Evolutionary conservation across 2,888 invertebrate genomes (phyloP).

Genomic region (Patella pellucida): DNA sequence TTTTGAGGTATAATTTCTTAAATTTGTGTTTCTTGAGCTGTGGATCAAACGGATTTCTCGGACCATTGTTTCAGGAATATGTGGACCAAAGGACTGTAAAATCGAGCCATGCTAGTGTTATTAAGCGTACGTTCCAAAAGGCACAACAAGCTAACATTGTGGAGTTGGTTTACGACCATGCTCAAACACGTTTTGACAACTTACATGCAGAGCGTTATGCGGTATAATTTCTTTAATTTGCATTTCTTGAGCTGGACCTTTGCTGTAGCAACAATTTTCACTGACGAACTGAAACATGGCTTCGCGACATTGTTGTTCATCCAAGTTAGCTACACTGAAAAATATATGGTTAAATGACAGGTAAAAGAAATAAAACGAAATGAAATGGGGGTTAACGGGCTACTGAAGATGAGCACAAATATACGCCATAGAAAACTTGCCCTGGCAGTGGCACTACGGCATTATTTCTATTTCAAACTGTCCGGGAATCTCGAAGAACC

Average conservation of each 20-base stretch:
- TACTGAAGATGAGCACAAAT: too few species aligned
- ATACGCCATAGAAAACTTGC: too few species aligned
- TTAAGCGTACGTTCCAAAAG: too few species aligned
- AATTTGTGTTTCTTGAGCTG: slow-evolving; percentile 70
- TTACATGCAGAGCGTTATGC: slow-evolving; percentile 73
- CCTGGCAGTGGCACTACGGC: too few species aligned
- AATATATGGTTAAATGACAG: slow-evolving; percentile 14
- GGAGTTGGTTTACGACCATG: too few species aligned
- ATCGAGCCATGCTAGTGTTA: too few species aligned
- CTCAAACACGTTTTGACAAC: slow-evolving; percentile 30
- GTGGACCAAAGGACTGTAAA: too few species aligned
- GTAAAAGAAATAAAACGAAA: slow-evolving; percentile 23
- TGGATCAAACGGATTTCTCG: too few species aligned
- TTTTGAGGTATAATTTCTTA: slow-evolving; percentile 70
- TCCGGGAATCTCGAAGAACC: too few species aligned
- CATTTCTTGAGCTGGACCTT: slow-evolving; percentile 72
- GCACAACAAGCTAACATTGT: too few species aligned
- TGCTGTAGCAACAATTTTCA: slow-evolving; percentile 73
- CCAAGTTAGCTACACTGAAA: slow-evolving; percentile 58
- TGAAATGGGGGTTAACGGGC: neutral
- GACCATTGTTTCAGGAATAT: too few species aligned
- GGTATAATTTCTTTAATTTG: slow-evolving; percentile 71
- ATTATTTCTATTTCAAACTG: too few species aligned
- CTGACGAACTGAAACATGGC: slow-evolving; percentile 71
- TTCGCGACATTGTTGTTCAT: slow-evolving; percentile 69